Conservation (phyloP, 2,113 vertebrate species). For the Spheniscus mendiculus region DNA sequence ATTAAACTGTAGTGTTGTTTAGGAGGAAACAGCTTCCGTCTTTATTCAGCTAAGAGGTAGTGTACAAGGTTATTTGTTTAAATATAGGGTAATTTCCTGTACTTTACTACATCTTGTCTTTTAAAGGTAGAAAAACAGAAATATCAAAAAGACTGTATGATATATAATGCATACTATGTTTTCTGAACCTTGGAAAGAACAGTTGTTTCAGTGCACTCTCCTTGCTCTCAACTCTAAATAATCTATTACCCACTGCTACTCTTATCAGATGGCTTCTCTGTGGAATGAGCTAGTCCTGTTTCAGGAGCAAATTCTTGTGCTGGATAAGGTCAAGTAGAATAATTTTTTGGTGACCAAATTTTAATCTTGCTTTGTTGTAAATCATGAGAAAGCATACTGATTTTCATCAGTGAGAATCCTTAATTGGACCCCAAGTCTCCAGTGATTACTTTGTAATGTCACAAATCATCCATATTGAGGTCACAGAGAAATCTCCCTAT, state of each 20-base stretch:
- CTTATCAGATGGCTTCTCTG: neutral
- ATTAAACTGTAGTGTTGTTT: neutral
- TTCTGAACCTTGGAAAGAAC: neutral
- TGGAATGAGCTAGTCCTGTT: neutral
- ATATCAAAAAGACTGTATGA: neutral
- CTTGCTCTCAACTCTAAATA: neutral
- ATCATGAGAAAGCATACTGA: neutral
- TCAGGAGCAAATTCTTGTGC: neutral
- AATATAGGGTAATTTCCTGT: neutral
- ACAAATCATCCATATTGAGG: neutral
- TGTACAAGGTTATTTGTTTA: neutral
- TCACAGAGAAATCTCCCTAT: neutral
- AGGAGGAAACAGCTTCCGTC: neutral
- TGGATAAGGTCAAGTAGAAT: neutral
- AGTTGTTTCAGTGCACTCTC: neutral
- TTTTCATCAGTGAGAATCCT: neutral
- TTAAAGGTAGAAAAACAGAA: slow-evolving; percentile 7
- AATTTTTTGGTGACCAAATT: neutral
- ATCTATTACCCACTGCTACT: neutral
- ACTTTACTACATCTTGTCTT: neutral
- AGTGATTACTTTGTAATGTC: neutral
- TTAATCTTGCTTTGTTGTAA: neutral
- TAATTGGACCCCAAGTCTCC: neutral
- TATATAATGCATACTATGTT: neutral
- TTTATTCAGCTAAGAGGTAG: neutral